These are phyloP conservation scores for Porites evermanni DNA, from an alignment of 92 coral and sea anemone genomes.

Conservation along the genomic window DNA sequence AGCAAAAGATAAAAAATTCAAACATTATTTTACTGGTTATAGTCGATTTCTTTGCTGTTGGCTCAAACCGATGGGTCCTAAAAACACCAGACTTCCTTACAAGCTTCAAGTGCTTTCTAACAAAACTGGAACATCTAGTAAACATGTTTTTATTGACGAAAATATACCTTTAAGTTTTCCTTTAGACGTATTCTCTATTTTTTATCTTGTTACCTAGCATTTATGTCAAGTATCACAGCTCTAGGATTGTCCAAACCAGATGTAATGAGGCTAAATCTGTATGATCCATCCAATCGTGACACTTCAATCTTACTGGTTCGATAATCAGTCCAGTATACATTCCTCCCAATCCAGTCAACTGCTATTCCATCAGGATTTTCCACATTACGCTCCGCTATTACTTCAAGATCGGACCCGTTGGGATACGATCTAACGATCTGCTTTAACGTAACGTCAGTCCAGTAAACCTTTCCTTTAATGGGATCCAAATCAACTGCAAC, in stretches of 20 bases:
- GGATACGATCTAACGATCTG: slow-evolving; percentile 34
- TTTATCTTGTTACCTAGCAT: slow-evolving; percentile 11
- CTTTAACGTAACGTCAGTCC: slow-evolving; percentile 45
- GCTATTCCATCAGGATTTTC: slow-evolving; percentile 59
- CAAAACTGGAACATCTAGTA: too few relatives aligned
- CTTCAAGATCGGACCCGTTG: background rate
- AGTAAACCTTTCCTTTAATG: slow-evolving; percentile 25
- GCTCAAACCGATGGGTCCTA: too few relatives aligned
- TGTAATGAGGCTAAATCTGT: slow-evolving; percentile 32
- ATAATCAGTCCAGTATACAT: slow-evolving; percentile 71
- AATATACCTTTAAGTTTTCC: too few relatives aligned
- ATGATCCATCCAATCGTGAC: slow-evolving; percentile 54
- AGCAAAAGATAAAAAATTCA: background rate
- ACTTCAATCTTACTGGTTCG: slow-evolving; percentile 60
- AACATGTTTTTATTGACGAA: too few relatives aligned
- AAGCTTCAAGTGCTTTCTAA: too few relatives aligned
- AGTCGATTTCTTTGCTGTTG: background rate
- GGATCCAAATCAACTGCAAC: slow-evolving; percentile 1
- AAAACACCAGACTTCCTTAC: too few relatives aligned
- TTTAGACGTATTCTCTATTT: too few relatives aligned
- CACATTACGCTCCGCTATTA: slow-evolving; percentile 27
- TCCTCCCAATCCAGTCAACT: slow-evolving; percentile 72
- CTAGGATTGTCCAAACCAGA: slow-evolving; percentile 26
- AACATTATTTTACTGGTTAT: too few relatives aligned
- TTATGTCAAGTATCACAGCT: slow-evolving; percentile 29